A percentile compares a stretch with the other conserved stretches of the same genome.
Evolutionary conservation across 2,888 invertebrate species (phyloP).

Genomic region (Tipula confusa): DNA sequence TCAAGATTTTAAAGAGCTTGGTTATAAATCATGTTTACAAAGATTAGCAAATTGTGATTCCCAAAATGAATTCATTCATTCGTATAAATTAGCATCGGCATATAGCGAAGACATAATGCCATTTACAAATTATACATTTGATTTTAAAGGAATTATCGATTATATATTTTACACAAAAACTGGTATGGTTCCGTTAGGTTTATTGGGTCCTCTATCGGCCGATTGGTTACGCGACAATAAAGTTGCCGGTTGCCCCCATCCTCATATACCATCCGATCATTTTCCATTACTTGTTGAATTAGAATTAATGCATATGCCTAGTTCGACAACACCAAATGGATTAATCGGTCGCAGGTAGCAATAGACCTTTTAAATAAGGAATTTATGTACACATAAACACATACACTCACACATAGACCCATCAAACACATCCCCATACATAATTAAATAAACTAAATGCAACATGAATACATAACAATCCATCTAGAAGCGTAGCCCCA

Average conservation of each 20-base stretch:
- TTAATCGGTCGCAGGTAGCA: slow-evolving; percentile 82
- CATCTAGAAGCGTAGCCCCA: background rate
- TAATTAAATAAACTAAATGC: background rate
- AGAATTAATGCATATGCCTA: slow-evolving; percentile 78
- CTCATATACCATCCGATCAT: slow-evolving; percentile 95
- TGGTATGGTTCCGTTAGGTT: slow-evolving; percentile 90
- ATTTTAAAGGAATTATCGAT: slow-evolving; percentile 99
- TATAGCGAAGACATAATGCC: slow-evolving; percentile 96
- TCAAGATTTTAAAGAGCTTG: slow-evolving; percentile 93
- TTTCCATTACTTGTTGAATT: slow-evolving; percentile 87
- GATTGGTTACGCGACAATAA: slow-evolving; percentile 95
- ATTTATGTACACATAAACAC: background rate
- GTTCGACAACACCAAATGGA: slow-evolving; percentile 68
- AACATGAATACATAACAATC: slow-evolving; percentile 15
- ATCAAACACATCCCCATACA: background rate
- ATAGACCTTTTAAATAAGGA: slow-evolving; percentile 39
- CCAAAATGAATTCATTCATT: slow-evolving; percentile 86
- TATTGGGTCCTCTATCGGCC: slow-evolving; percentile 88
- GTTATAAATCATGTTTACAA: slow-evolving; percentile 85
- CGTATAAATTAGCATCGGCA: slow-evolving; percentile 91
- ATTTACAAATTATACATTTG: slow-evolving; percentile 97
- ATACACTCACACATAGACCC: background rate
- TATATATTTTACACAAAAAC: slow-evolving; percentile 98
- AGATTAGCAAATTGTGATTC: slow-evolving; percentile 85
- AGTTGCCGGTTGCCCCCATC: slow-evolving; percentile 96